These are phyloP conservation scores for Panopea generosa DNA, from an alignment of 2,888 invertebrate species.

Conservation along the genomic window DNA sequence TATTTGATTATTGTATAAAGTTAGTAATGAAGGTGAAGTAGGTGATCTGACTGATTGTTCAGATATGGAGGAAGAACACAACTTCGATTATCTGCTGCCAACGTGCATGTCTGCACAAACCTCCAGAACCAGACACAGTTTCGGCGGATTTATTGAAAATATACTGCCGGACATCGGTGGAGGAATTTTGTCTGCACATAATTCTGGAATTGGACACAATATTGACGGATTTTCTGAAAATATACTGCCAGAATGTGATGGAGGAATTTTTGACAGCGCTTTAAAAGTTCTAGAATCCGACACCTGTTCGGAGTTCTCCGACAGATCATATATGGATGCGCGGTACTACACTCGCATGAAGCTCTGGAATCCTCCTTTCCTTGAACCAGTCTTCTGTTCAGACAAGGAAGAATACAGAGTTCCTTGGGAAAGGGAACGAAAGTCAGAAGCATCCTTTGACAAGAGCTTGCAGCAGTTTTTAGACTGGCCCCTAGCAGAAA, in stretches of 20 bases:
- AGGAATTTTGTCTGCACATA: slow-evolving; percentile 15
- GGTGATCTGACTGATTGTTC: too few species aligned
- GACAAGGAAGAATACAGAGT: slow-evolving; percentile 40
- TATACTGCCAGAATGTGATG: not conserved
- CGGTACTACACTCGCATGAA: slow-evolving; percentile 49
- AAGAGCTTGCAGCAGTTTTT: slow-evolving; percentile 56
- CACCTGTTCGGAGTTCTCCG: slow-evolving; percentile 60
- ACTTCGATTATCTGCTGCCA: slow-evolving; percentile 56
- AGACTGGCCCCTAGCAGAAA: slow-evolving; percentile 38
- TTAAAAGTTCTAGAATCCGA: slow-evolving; percentile 55
- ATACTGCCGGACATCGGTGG: not conserved
- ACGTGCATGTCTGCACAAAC: slow-evolving; percentile 36
- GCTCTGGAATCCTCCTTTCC: slow-evolving; percentile 45
- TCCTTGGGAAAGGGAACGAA: slow-evolving; percentile 33
- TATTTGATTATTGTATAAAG: too few species aligned
- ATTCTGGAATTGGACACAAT: not conserved
- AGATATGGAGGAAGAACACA: not conserved
- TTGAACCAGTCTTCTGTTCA: slow-evolving; percentile 27
- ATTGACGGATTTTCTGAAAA: not conserved
- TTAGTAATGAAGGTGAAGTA: too few species aligned
- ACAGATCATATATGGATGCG: slow-evolving; percentile 51
- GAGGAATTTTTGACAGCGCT: slow-evolving; percentile 42
- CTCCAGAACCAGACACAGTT: not conserved
- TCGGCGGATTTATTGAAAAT: not conserved
- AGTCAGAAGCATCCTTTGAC: slow-evolving; percentile 41